Evolutionary conservation across 2,797 vertebrate species (phyloP).

Genomic region (Acipenser transmontanus): DNA sequence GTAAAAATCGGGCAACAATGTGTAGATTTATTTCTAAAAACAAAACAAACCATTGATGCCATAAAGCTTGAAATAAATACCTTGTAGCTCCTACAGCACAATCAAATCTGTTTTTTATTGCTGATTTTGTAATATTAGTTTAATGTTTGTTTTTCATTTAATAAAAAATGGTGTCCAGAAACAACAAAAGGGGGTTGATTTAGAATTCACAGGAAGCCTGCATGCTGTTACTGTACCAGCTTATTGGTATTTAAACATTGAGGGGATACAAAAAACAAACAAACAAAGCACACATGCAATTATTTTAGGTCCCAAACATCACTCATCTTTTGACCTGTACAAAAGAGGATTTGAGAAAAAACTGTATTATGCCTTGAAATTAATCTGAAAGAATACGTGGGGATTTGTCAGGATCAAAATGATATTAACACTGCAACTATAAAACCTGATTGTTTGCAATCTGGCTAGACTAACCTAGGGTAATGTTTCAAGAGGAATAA

Average conservation of each 20-base stretch:
- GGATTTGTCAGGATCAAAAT: constrained; percentile 58
- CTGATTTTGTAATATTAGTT: too few relatives aligned
- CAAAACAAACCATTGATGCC: too few relatives aligned
- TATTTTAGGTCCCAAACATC: constrained; percentile 43
- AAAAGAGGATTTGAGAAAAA: constrained; percentile 55
- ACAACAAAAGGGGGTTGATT: too few relatives aligned
- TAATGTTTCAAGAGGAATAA: constrained; percentile 16
- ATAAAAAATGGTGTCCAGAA: too few relatives aligned
- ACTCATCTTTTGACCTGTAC: constrained; percentile 44
- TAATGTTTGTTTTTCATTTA: too few relatives aligned
- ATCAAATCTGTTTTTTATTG: too few relatives aligned
- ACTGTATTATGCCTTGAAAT: constrained; percentile 52
- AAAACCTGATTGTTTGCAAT: constrained; percentile 36
- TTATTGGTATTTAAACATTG: constrained; percentile 28
- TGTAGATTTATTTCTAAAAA: too few relatives aligned
- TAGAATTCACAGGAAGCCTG: too few relatives aligned
- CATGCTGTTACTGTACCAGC: constrained; percentile 4
- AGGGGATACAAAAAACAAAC: constrained; percentile 19
- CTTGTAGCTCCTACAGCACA: too few relatives aligned
- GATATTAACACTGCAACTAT: constrained; percentile 48
- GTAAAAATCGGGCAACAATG: too few relatives aligned
- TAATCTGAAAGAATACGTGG: constrained; percentile 52
- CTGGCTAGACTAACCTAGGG: constrained; percentile 38
- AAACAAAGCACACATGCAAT: constrained; percentile 33
- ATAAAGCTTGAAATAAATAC: too few relatives aligned